Percentiles rank a stretch among this genome's conserved stretches.
phyloP scores from a whole-genome alignment of 2,888 invertebrate genomes.

The Cataglyphis cursor region DNA sequence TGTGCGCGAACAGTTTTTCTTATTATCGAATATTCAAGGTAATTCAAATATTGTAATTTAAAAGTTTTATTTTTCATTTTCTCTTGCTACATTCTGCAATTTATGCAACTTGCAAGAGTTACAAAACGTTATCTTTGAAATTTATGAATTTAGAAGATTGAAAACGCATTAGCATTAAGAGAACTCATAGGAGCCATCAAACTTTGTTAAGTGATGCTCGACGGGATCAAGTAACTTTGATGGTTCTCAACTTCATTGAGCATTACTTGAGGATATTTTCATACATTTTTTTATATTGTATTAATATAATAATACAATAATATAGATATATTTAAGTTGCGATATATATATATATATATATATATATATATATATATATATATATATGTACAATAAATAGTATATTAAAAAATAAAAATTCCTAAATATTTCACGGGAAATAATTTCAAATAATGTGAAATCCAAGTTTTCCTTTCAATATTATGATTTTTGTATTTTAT shows the following conservation, averaged over 20 bases:
- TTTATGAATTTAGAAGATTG: neutral
- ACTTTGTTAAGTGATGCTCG: constrained; percentile 9
- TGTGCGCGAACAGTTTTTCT: neutral
- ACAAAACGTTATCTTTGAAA: neutral
- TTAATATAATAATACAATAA: too few relatives aligned
- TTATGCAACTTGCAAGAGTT: neutral
- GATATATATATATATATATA: neutral
- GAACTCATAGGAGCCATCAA: neutral
- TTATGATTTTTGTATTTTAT: neutral
- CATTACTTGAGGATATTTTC: neutral
- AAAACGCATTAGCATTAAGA: constrained; percentile 2
- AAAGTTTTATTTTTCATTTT: neutral
- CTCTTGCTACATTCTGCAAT: neutral
- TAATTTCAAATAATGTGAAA: constrained; percentile 13
- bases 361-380: too few relatives aligned
- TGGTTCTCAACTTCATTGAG: neutral
- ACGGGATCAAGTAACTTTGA: neutral
- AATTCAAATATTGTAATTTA: neutral
- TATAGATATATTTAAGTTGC: neutral
- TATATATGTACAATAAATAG: neutral
- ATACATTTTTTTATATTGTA: neutral
- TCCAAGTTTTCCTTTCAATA: neutral
- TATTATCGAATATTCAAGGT: neutral
- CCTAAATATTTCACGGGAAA: neutral
- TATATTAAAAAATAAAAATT: neutral